Evolutionary conservation across 2,888 invertebrate species (phyloP).

Genomic region (Latheticus oryzae): DNA sequence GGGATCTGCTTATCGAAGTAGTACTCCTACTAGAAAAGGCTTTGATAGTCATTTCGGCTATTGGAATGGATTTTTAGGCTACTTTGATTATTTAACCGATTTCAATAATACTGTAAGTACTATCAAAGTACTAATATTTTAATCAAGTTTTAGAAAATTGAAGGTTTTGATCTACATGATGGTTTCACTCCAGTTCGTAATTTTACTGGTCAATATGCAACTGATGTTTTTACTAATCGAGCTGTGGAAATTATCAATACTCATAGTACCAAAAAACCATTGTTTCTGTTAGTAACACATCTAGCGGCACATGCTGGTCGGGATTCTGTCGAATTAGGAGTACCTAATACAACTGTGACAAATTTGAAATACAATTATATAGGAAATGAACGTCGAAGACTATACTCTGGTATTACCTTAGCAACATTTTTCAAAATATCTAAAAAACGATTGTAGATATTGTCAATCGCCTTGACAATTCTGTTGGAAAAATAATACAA

Average conservation of each 20-base stretch:
- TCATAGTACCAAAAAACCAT: conserved; percentile 71
- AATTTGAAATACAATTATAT: conserved; percentile 76
- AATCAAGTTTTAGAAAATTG: conserved; percentile 47
- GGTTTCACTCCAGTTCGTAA: conserved; percentile 65
- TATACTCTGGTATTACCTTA: conserved; percentile 79
- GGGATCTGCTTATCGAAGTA: conserved; percentile 76
- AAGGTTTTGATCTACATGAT: conserved; percentile 66
- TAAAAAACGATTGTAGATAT: no score
- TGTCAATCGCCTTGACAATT: conserved; percentile 85
- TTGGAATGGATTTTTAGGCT: conserved; percentile 84
- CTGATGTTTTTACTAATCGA: conserved; percentile 76
- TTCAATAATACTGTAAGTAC: conserved; percentile 20
- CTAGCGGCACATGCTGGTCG: conserved; percentile 71
- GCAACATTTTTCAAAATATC: no score
- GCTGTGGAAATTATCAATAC: conserved; percentile 72
- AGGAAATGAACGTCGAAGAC: conserved; percentile 72
- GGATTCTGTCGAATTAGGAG: conserved; percentile 75
- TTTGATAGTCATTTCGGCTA: conserved; percentile 88
- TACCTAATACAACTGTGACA: conserved; percentile 70
- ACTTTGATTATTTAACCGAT: conserved; percentile 69
- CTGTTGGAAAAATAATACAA: conserved; percentile 81
- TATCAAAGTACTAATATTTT: conserved; percentile 9
- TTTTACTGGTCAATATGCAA: conserved; percentile 72
- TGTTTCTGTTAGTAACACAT: conserved; percentile 84
- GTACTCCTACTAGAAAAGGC: conserved; percentile 78